Percentiles rank a stretch among this genome's conserved stretches.
Conservation (phyloP, 2,888 invertebrate genomes). For the Leptinotarsa haldemani region DNA sequence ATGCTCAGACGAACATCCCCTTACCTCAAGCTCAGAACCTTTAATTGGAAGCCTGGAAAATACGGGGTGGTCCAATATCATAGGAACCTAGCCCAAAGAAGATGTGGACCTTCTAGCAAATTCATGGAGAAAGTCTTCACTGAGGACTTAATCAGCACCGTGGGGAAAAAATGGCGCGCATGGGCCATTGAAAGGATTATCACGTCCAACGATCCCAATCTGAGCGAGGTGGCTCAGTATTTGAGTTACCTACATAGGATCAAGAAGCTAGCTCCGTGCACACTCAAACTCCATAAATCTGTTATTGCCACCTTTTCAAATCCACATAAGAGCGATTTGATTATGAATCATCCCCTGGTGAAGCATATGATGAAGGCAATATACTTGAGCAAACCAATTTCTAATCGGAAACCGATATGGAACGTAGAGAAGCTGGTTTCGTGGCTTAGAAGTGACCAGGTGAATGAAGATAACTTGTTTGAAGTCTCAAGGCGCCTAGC, state of each 20-base stretch:
- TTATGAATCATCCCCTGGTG: constrained; percentile 29
- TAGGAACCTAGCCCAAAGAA: constrained; percentile 43
- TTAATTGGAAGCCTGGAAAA: constrained; percentile 51
- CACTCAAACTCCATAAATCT: constrained; percentile 35
- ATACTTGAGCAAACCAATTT: constrained; percentile 14
- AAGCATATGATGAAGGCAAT: constrained; percentile 27
- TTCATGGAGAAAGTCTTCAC: constrained; percentile 40
- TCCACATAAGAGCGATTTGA: constrained; percentile 19
- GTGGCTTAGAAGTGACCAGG: constrained; percentile 20
- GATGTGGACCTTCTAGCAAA: constrained; percentile 36
- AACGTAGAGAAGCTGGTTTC: constrained; percentile 15
- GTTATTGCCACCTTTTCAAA: constrained; percentile 31
- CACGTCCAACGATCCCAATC: constrained; percentile 18
- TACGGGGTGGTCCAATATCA: constrained; percentile 48
- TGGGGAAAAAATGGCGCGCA: constrained; percentile 31
- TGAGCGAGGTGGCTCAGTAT: constrained; percentile 25
- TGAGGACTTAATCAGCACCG: constrained; percentile 39
- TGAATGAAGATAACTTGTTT: constrained; percentile 20
- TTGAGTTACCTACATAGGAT: background rate
- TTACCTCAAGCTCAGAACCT: constrained; percentile 44
- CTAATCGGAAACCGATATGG: constrained; percentile 24
- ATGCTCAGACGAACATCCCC: constrained; percentile 36
- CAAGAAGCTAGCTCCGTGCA: too few relatives aligned
- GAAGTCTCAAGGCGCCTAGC: constrained; percentile 27
- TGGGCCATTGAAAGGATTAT: constrained; percentile 22